Conservation (phyloP, 2,797 vertebrate genomes). For the Gymnodraco acuticeps region DNA sequence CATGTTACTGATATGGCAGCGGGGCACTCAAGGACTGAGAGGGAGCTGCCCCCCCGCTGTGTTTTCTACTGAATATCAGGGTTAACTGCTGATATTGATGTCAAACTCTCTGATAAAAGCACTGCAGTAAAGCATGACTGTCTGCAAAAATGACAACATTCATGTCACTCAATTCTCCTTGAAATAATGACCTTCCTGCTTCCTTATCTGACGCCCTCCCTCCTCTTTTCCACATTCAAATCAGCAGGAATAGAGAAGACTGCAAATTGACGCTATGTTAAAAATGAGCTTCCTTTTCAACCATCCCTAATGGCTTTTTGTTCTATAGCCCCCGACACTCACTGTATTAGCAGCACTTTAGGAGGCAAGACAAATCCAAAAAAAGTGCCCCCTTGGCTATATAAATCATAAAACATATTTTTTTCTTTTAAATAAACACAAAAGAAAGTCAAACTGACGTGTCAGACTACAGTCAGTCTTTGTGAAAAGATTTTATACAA, state of each 20-base stretch:
- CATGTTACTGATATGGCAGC: conserved; percentile 23
- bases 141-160: conserved; percentile 1
- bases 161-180: conserved; percentile 25
- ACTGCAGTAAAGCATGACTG: background rate
- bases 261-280: conserved; percentile 27
- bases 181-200: conserved; percentile 30
- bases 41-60: background rate
- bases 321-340: conserved; percentile 3
- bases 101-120: background rate
- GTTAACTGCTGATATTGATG: conserved; percentile 14
- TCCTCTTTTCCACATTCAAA: conserved; percentile 11
- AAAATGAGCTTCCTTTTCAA: conserved; percentile 44
- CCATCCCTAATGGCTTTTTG: conserved; percentile 28
- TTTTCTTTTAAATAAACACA: background rate
- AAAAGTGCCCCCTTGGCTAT: conserved; percentile 1
- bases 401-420: background rate
- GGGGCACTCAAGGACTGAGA: conserved; percentile 8
- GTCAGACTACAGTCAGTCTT: background rate
- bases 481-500: conserved; percentile 11
- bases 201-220: conserved; percentile 23
- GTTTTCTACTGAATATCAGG: conserved; percentile 1
- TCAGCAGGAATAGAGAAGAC: conserved; percentile 30
- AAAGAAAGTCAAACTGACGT: background rate
- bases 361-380: conserved; percentile 5
- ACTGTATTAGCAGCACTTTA: conserved; percentile 14